Evolutionary conservation across 2,113 vertebrate genomes (phyloP).

Genomic region (Paralichthys olivaceus): DNA sequence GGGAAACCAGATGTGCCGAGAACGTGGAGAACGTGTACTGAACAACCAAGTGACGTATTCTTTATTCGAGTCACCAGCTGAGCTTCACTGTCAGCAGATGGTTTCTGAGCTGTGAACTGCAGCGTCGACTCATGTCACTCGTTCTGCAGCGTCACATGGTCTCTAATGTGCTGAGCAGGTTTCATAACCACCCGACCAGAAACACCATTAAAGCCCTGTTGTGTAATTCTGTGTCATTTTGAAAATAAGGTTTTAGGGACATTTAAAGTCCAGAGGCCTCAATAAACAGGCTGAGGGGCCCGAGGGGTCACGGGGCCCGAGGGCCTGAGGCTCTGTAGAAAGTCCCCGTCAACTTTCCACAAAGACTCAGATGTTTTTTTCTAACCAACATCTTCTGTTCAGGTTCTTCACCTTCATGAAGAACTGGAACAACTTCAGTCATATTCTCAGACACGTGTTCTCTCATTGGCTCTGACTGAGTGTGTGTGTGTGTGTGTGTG

Average conservation of each 20-base stretch:
- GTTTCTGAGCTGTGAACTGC: background rate
- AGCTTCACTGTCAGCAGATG: constrained; percentile 11
- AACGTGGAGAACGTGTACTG: background rate
- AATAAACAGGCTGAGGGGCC: too few relatives aligned
- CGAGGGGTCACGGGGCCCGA: too few relatives aligned
- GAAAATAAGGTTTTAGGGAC: constrained; percentile 33
- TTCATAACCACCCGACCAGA: constrained; percentile 35
- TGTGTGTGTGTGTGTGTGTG: background rate
- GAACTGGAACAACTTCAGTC: too few relatives aligned
- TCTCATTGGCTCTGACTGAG: background rate
- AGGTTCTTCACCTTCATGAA: too few relatives aligned
- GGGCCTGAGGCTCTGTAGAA: too few relatives aligned
- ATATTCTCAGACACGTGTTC: too few relatives aligned
- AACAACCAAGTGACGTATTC: background rate
- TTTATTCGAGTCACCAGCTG: too few relatives aligned
- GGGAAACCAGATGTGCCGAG: background rate
- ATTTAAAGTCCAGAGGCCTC: background rate
- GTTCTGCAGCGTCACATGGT: constrained; percentile 29
- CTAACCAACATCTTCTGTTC: too few relatives aligned
- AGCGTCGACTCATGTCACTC: background rate
- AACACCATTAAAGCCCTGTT: constrained; percentile 44
- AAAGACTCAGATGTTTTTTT: background rate
- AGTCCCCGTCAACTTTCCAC: background rate
- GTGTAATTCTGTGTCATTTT: constrained; percentile 47
- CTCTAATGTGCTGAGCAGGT: constrained; percentile 42